A percentile compares a stretch with the other conserved stretches of the same genome.
Evolutionary conservation across 2,113 vertebrate species (phyloP).

Genomic region (Cyphomyrus plagiostoma): DNA sequence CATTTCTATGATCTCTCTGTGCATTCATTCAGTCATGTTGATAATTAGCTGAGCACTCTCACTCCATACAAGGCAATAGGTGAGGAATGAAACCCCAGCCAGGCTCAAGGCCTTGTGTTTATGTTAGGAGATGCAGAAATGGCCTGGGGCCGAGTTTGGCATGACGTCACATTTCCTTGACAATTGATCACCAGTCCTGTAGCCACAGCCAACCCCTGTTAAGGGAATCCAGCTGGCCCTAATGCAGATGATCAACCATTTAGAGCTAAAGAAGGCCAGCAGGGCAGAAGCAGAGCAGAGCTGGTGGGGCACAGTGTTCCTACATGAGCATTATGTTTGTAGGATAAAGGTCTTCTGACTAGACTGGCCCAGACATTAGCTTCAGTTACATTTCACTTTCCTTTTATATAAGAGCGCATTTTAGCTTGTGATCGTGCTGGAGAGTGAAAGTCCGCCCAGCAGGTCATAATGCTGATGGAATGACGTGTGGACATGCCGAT

Average conservation of each 20-base stretch:
- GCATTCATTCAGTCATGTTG: neutral
- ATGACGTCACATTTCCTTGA: neutral
- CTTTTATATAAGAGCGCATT: neutral
- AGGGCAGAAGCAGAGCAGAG: neutral
- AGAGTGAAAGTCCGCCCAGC: neutral
- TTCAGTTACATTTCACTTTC: neutral
- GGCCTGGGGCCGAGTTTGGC: neutral
- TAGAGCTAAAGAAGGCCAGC: neutral
- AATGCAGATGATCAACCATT: neutral
- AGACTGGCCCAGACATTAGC: neutral
- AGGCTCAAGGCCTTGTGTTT: neutral
- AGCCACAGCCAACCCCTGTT: neutral
- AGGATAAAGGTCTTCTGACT: neutral
- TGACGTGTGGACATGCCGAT: neutral
- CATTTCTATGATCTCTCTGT: neutral
- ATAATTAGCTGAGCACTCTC: neutral
- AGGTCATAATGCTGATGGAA: neutral
- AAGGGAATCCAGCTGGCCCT: neutral
- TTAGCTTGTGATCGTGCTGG: neutral
- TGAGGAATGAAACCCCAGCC: neutral
- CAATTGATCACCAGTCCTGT: neutral
- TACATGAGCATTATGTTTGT: neutral
- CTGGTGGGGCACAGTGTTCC: neutral
- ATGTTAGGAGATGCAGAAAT: neutral
- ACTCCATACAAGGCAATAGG: neutral